Evolutionary conservation across 2,888 invertebrate species (phyloP), one percentile per base, ranked within the genome.

Genomic region (Nymphalis c-album): DNA sequence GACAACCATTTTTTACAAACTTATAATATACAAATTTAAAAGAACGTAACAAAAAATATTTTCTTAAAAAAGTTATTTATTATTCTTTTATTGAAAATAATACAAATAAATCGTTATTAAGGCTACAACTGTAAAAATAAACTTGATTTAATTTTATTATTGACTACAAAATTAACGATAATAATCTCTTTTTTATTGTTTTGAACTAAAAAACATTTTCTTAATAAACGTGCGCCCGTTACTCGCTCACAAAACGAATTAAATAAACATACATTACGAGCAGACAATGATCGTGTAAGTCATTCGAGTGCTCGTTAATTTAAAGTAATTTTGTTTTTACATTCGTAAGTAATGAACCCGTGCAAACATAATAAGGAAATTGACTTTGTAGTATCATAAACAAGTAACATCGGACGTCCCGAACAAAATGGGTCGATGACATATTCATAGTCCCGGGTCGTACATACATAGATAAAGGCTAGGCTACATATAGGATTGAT

Each of bases 301-400:
- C 77, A 76, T 77, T 77, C 74, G 47, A 53, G 46, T 63, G 68
- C 69, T 74, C 76, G 72, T 80, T 77, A 80, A 78, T 65, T 73
- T 61, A 73, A 72, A 73, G 64, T 76, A 74, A 79, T 77, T 77
- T 71, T 73, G 60, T 65, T 76, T 77, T 78, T 76, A 76, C 68
- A 72, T 71, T 74, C 72, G 68, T 71, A 75, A 77, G 69, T 76
- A 75, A 75, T 75, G 69, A 68, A 62, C 26, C 18, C 35, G 60
- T 45, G 50, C 40, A 53, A 53, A 22, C 53, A 13, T 26, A 53
- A 53, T 67, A 69, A 71, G 74, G 74, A 76, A 77, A 77, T 77
- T 76, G 74, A 74, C 76, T 71, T 74, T 75, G 60, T 58, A 20
- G 50, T 20, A 10, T 20, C 40, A 7, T 50, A 50, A 50, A 18